phyloP scores from a whole-genome alignment of 2,888 invertebrate species.

The Zygothrica quintamaculata region DNA sequence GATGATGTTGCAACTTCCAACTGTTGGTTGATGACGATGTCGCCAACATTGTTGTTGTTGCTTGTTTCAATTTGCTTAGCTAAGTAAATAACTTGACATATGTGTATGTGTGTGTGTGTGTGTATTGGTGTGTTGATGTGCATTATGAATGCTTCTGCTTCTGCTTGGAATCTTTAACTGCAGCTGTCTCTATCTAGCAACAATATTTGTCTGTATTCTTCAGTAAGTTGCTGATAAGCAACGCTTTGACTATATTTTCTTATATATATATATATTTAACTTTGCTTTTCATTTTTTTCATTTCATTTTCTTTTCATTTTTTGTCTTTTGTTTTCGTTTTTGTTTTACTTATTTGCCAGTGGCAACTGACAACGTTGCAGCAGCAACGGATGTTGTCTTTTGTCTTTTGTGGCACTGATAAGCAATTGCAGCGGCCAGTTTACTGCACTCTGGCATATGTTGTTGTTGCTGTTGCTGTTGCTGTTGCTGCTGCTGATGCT shows the following conservation, averaged over 20 bases:
- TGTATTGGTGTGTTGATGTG: too few relatives aligned
- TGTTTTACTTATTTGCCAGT: slow-evolving; percentile 10
- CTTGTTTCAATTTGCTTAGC: slow-evolving; percentile 57
- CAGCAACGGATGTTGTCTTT: slow-evolving; percentile 65
- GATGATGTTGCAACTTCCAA: slow-evolving; percentile 20
- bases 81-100: slow-evolving; percentile 58
- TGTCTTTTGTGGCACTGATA: slow-evolving; percentile 55
- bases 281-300: neutral
- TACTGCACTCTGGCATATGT: slow-evolving; percentile 67
- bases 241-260: slow-evolving; percentile 27
- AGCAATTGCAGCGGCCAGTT: slow-evolving; percentile 56
- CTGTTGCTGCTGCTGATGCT: too few relatives aligned
- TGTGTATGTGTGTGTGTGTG: neutral
- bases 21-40: slow-evolving; percentile 43
- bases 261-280: slow-evolving; percentile 28
- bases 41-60: slow-evolving; percentile 32
- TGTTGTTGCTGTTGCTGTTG: too few relatives aligned
- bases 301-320: neutral
- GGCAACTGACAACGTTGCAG: slow-evolving; percentile 28
- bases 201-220: too few relatives aligned
- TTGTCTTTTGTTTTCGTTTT: neutral
- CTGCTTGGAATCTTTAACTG: slow-evolving; percentile 18
- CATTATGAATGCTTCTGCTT: neutral
- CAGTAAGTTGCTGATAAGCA: slow-evolving; percentile 34
- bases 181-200: slow-evolving; percentile 24